Conservation (phyloP, 2,113 vertebrate species). For the Phoenicopterus ruber region DNA sequence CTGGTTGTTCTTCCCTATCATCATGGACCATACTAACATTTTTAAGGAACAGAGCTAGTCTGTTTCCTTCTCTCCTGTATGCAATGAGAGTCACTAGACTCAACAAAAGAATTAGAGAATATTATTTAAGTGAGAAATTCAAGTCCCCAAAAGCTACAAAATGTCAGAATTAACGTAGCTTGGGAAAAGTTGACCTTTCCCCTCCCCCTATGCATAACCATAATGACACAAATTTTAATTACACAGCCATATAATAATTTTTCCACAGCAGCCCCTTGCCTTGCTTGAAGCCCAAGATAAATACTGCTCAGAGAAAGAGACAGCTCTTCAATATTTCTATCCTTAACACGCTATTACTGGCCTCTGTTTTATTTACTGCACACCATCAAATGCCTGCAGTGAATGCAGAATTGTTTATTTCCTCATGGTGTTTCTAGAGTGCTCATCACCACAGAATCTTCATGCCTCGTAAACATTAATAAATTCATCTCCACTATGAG, state of each 20-base stretch:
- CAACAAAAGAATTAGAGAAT: neutral
- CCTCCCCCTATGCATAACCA: neutral
- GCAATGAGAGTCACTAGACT: neutral
- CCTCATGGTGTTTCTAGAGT: slow-evolving; percentile 62
- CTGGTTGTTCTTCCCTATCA: neutral
- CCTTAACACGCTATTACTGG: slow-evolving; percentile 37
- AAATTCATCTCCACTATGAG: slow-evolving; percentile 65
- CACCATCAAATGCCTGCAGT: slow-evolving; percentile 64
- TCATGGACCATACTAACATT: neutral
- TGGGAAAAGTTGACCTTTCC: neutral
- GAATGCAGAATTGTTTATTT: slow-evolving; percentile 67
- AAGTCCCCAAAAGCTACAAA: neutral
- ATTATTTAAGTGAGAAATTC: neutral
- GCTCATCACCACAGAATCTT: slow-evolving; percentile 66
- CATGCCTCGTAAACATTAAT: slow-evolving; percentile 69
- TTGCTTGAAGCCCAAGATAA: slow-evolving; percentile 39
- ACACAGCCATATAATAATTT: slow-evolving; percentile 10
- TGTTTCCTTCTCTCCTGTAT: neutral
- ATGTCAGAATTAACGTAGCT: neutral
- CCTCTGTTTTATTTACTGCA: slow-evolving; percentile 60
- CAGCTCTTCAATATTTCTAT: slow-evolving; percentile 51
- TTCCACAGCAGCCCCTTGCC: neutral
- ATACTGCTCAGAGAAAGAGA: slow-evolving; percentile 33
- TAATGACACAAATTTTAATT: slow-evolving; percentile 44
- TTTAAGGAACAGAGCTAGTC: neutral